Base-by-base conservation (phyloP, 2,113 vertebrate species). In the Oenanthe melanoleuca region DNA sequence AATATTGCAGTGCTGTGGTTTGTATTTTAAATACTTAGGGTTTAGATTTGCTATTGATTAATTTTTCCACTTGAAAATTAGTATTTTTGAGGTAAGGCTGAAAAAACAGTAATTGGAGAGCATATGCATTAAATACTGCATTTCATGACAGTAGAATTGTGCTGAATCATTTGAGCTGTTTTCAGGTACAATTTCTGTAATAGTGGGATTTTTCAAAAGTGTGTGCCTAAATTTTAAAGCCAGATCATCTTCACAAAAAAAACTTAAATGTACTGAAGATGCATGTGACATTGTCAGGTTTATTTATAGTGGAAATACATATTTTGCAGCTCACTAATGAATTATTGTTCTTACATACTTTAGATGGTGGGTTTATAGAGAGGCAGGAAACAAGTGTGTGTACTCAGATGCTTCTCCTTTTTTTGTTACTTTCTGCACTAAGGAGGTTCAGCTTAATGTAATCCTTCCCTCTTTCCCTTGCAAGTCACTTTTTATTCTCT, bases 1-100 rank as follows among this genome's bases (percentile, higher is more conserved):
- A 86, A 47, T 29, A 13, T 24, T 66, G 81, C 33, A 73, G 5
- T 80, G 63, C 71, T 0, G 6, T 77, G 50, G 38, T 70, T 92
- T 93, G 64, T 82, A 8, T 88, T 88, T 69, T 33, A 59, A 77
- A 86, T 90, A 26, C 47, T 86, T 77, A 25, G 26, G 29, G 2
- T 42, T 94, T 80, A 78, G 71, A 47, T 93, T 66, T 86, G 20
- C 44, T 90, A 66, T 86, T 2, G 60, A 96, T 83, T 44, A 25
- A 7, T 80, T 93, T 88, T 92, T 92, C 72, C 38, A 44, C 80
- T 88, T 88, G 47, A 93, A 88, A 93, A 83, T 83, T 5, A 86
- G 22, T 50, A 28, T 73, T 96, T 95, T 90, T 80, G 82, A 92
- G 55, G 63, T 70, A 38, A 73, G 49, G 31, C 40, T 44, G 47